A percentile compares a stretch with the other conserved stretches of the same genome.
Evolutionary conservation across 2,113 vertebrate species (phyloP).

Genomic region (Steatornis caripensis): DNA sequence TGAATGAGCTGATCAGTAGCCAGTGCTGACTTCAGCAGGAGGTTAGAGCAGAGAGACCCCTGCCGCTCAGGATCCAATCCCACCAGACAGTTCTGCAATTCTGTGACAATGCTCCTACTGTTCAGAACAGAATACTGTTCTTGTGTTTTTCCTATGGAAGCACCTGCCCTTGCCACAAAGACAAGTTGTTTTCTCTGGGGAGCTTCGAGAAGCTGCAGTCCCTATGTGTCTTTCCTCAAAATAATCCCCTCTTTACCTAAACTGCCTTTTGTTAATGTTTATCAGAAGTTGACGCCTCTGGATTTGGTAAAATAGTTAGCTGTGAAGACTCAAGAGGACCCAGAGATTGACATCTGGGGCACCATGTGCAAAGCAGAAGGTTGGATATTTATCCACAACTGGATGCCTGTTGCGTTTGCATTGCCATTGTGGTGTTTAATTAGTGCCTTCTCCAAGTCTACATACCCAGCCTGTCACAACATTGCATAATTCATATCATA

Average conservation of each 20-base stretch:
- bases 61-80: accelerated
- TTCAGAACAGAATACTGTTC: no score
- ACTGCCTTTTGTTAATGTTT: background rate
- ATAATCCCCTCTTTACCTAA: background rate
- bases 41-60: background rate
- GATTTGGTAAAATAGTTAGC: background rate
- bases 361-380: background rate
- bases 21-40: background rate
- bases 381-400: background rate
- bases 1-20: background rate
- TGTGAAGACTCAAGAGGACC: background rate
- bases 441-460: background rate
- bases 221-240: background rate
- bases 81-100: background rate
- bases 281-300: background rate
- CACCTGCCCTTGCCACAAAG: background rate
- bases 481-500: background rate
- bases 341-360: background rate
- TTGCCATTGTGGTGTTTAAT: background rate
- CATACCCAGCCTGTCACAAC: background rate
- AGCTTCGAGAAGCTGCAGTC: background rate
- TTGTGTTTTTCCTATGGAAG: background rate
- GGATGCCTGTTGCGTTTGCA: background rate
- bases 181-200: background rate
- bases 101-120: background rate